Base-by-base conservation (phyloP, 2,888 invertebrate genomes). In the Melinaea menophilus region DNA sequence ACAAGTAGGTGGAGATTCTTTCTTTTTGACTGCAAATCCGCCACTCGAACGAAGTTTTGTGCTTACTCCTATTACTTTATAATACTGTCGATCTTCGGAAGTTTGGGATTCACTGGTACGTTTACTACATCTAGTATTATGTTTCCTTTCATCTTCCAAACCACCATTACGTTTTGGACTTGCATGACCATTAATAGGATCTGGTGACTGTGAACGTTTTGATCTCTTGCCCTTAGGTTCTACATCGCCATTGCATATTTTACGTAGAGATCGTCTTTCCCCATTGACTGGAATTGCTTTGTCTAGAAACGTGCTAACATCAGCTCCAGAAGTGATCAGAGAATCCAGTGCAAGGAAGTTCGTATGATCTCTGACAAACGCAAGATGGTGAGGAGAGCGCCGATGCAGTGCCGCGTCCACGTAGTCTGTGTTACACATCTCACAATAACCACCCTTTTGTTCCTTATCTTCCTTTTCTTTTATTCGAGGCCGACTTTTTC, bases 401-500 rank as follows among this genome's bases (percentile, higher is more conserved):
- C 95, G 87, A 77, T 96, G 96, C 68, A 94, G 91, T 13, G 92
- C 92, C 12, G 95, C 88, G 76, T 94, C 94, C 65, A 91, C 92
- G 82, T 95, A 96, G 74, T 95, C 94, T 58, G 93, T 86, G 78
- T 94, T 94, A 82, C 96, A 96, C 82, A 96, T 94, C 86, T 96
- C 95, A 87, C 95, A 96, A 78, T 94, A 95, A 22, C 96, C 96
- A 55, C 92, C 92, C 64, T 85, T 85, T 47, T 75, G 75, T 67
- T 88, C 89, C 67, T 84, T 85, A 61, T 88, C 88, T 62, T 87
- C 85, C 58, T 80, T 84, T 62, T 90, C 91, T 67, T 89, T 90
- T 60, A 88, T 82, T 56, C 89, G 82, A 5, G 88, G 88, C 12
- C 89, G 82, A 73, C 86, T 88, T 75, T 91, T 91, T 71, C 91